phyloP scores from a whole-genome alignment of 2,797 vertebrate genomes.

The Pempheris klunzingeri region DNA sequence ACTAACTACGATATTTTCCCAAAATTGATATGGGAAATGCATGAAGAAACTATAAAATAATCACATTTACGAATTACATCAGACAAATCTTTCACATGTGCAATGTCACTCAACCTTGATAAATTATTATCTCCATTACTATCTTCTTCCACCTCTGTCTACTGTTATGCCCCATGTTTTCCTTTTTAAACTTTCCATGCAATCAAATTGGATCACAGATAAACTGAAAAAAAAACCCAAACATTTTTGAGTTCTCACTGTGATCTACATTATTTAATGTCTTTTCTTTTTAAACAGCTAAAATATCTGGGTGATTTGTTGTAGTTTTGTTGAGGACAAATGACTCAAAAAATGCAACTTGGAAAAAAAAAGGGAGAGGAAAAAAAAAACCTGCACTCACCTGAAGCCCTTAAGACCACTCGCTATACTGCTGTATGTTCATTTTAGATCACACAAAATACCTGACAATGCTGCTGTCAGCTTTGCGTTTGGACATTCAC shows the following conservation, averaged over 20 bases:
- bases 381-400: constrained; percentile 23
- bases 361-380: not conserved
- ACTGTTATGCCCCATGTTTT: not conserved
- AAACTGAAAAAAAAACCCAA: not conserved
- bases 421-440: constrained; percentile 38
- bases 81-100: not conserved
- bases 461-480: constrained; percentile 55
- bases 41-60: not conserved
- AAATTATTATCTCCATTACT: not conserved
- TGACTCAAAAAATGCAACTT: constrained; percentile 8
- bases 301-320: not conserved
- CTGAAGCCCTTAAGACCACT: constrained; percentile 33
- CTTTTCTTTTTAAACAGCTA: not conserved
- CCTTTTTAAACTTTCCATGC: not conserved
- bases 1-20: not conserved
- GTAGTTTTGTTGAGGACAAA: constrained; percentile 4
- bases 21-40: not conserved
- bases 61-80: no score
- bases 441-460: constrained; percentile 51
- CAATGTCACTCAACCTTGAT: not conserved
- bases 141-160: not conserved
- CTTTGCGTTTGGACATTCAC: constrained; percentile 30
- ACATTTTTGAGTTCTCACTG: not conserved
- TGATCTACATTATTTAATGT: not conserved
- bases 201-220: not conserved